Base-by-base conservation (phyloP, 1,140 invertebrate species). In the Epicauta chinensis region DNA sequence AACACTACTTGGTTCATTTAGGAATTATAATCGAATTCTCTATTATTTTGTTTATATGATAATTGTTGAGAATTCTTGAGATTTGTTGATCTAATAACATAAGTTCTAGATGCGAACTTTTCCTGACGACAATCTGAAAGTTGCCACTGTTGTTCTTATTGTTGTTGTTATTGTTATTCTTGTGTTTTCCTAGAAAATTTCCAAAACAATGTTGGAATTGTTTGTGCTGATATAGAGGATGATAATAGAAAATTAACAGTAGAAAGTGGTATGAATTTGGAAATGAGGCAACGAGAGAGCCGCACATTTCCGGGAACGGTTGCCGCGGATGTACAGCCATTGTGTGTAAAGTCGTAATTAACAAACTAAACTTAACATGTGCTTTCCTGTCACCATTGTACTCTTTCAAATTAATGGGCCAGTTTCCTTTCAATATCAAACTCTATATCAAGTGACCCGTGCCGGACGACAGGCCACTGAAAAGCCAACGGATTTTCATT, bases 291-390 rank as follows among this genome's bases (percentile, higher is more conserved):
- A 51, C 55, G 61, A 62, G 29, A 62, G 64, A 66, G 63, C 63
- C 58, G 32, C 63, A 65, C 61, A 66, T 68, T 68, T 68, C 66
- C 66, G 66, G 61, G 35, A 46, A 41, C 52, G 57, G 55, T 57
- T 55, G 60, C 48, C 55, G 54, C 65, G 66, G 67, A 67, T 68
- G 62, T 59, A 58, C 55, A 56, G 53, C 68, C 67, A 70, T 70
- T 70, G 68, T 70, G 61, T 60, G 59, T 62, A 62, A 65, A 61
- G 63, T 63, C 65, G 61, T 70, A 69, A 70, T 70, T 70, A 70
- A 70, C 67, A 69, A 70, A 70, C 68, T 70, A 70, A 70, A 70
- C 68, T 69, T 69, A 70, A 70, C 68, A 70, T 70, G 68, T 70
- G 68, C 68, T 70, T 70, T 70, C 68, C 68, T 70, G 68, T 58